Percentiles rank a stretch among this genome's conserved stretches.
Evolutionary conservation across 2,797 vertebrate genomes (phyloP).

Genomic region (Eulemur mongoz): DNA sequence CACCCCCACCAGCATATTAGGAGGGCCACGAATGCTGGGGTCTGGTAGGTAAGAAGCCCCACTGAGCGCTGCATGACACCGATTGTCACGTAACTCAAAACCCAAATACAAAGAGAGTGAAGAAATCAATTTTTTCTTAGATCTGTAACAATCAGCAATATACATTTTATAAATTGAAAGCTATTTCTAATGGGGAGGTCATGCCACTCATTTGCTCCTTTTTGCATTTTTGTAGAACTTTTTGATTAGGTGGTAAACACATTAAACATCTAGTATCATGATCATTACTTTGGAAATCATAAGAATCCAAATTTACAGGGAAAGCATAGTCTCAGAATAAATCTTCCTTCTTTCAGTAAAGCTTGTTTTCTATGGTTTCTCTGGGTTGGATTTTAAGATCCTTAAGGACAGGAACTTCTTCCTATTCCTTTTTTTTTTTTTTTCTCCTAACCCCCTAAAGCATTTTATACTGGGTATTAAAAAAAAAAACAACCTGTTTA

Average conservation of each 20-base stretch:
- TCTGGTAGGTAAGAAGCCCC: neutral
- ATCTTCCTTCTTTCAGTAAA: neutral
- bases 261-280: neutral
- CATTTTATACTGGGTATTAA: neutral
- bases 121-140: neutral
- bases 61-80: neutral
- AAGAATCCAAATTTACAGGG: neutral
- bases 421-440: neutral
- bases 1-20: neutral
- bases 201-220: neutral
- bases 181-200: neutral
- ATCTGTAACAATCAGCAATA: neutral
- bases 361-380: neutral
- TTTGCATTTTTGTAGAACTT: neutral
- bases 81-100: neutral
- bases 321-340: neutral
- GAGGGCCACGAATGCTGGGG: neutral
- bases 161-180: neutral
- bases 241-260: neutral
- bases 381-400: neutral
- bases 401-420: neutral
- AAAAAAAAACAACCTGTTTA: neutral
- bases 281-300: neutral
- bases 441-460: neutral
- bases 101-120: neutral